Evolutionary conservation across 2,113 vertebrate genomes (phyloP).

Genomic region (Okapia johnstoni): DNA sequence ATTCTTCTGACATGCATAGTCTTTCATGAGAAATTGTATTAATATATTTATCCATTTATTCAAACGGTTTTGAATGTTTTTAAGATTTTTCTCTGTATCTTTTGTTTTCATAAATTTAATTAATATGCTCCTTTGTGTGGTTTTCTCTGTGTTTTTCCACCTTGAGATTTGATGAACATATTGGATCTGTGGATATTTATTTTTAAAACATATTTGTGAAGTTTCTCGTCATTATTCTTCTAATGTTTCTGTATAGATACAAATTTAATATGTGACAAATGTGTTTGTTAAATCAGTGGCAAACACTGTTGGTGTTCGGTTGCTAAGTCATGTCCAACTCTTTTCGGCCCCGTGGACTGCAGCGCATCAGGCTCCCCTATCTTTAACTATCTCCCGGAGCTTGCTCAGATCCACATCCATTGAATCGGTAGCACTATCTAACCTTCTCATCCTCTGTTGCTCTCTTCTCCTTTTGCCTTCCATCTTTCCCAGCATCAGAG

Average conservation of each 20-base stretch:
- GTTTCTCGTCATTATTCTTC: not conserved
- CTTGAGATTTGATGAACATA: not conserved
- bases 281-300: not conserved
- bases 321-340: not conserved
- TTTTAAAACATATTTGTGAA: not conserved
- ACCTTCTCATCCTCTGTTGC: not conserved
- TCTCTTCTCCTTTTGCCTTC: not conserved
- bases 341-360: not conserved
- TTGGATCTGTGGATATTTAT: not conserved
- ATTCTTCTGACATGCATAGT: not conserved
- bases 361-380: not conserved
- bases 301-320: not conserved
- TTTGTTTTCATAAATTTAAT: not conserved
- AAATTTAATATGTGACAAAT: not conserved
- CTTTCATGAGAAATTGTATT: not conserved
- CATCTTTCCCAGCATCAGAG: not conserved
- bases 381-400: not conserved
- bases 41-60: not conserved
- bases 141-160: not conserved
- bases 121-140: not conserved
- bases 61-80: not conserved
- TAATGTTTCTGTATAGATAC: not conserved
- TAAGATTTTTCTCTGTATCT: not conserved
- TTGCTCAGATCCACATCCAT: not conserved
- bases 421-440: rapidly evolving